These are phyloP conservation scores for Venturia canescens DNA, from an alignment of 1,140 invertebrate genomes.

Conservation along the genomic window DNA sequence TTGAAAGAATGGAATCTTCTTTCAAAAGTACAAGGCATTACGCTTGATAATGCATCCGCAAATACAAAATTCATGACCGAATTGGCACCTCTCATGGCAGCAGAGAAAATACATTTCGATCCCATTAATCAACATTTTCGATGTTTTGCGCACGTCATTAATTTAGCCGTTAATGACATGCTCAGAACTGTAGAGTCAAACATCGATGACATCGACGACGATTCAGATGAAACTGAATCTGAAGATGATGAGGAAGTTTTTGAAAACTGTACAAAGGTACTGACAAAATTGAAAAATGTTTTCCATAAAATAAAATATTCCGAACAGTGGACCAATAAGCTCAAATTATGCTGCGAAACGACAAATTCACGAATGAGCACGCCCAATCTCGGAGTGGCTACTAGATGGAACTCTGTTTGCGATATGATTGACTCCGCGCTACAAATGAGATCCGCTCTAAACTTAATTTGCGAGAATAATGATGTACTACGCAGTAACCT, in stretches of 20 bases:
- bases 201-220: conserved; percentile 26
- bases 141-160: conserved; percentile 48
- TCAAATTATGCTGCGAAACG: conserved; percentile 37
- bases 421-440: conserved; percentile 41
- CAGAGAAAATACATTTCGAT: conserved; percentile 16
- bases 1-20: conserved; percentile 43
- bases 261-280: background rate
- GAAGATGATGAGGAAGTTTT: conserved; percentile 3
- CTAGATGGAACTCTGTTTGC: conserved; percentile 40
- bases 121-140: conserved; percentile 49
- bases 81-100: conserved; percentile 8
- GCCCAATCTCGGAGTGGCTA: conserved; percentile 42
- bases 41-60: conserved; percentile 45
- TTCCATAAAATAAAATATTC: conserved; percentile 45
- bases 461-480: conserved; percentile 30
- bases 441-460: conserved; percentile 32
- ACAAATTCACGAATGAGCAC: conserved; percentile 17
- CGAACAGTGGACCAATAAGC: conserved; percentile 32
- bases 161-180: conserved; percentile 49
- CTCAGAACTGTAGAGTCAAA: conserved; percentile 28
- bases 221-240: background rate
- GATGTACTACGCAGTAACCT: background rate
- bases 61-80: conserved; percentile 40
- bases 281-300: conserved; percentile 20
- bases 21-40: conserved; percentile 47